These are phyloP conservation scores for Melanostoma mellinum DNA, from an alignment of 2,888 invertebrate species.

Conservation along the genomic window DNA sequence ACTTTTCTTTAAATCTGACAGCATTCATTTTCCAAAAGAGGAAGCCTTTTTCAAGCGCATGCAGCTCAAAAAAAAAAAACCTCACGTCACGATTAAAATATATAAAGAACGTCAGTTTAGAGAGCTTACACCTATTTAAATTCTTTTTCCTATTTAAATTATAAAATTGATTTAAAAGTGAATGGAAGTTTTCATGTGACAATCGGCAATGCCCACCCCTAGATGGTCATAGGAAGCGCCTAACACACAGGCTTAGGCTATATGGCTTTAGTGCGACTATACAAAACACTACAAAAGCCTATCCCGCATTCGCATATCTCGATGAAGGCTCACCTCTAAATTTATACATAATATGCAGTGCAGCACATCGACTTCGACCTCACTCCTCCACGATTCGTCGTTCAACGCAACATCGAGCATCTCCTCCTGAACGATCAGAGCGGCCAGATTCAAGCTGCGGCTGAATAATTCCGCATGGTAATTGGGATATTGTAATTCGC, in stretches of 20 bases:
- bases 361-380: slow-evolving; percentile 19
- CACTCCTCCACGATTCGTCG: slow-evolving; percentile 48
- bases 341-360: slow-evolving; percentile 54
- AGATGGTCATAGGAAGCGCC: slow-evolving; percentile 67
- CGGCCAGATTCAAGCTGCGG: slow-evolving; percentile 31
- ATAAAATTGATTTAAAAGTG: slow-evolving; percentile 67
- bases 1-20: too few species aligned
- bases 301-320: slow-evolving; percentile 8
- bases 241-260: slow-evolving; percentile 25
- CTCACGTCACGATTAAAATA: slow-evolving; percentile 52
- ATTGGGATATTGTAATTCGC: slow-evolving; percentile 71
- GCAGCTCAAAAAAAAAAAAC: not conserved
- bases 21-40: slow-evolving; percentile 8
- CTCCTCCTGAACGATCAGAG: slow-evolving; percentile 1
- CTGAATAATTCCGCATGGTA: slow-evolving; percentile 71
- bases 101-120: slow-evolving; percentile 3
- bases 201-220: slow-evolving; percentile 45
- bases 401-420: not conserved
- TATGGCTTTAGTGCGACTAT: too few species aligned
- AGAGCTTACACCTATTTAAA: slow-evolving; percentile 35
- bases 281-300: not conserved
- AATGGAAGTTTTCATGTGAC: slow-evolving; percentile 51
- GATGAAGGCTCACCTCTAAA: slow-evolving; percentile 22
- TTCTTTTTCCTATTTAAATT: slow-evolving; percentile 63
- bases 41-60: not conserved